Base-by-base conservation (phyloP, 2,888 invertebrate species). In the Fragum sueziense region DNA sequence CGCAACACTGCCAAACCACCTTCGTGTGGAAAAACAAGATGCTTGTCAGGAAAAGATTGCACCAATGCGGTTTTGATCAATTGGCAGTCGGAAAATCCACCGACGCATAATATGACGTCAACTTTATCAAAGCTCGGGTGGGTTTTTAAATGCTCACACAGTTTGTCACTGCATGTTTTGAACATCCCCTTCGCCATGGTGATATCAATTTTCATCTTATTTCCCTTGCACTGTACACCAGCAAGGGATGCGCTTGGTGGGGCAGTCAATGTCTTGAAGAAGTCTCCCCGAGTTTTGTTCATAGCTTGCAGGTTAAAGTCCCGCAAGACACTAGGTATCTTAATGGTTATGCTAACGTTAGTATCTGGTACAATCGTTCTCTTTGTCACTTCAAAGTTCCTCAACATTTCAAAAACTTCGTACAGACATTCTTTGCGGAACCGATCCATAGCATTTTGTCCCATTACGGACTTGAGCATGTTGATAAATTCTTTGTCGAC, bases 1-100 rank as follows among this genome's bases (percentile, higher is more conserved):
- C 85, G 85, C 20, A 87, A 70, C 7, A 87, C 85, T n/a, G 79
- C 83, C 27, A 86, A 65, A 11, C 85, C 85, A 11, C 85, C 84
- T 20, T 87, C 87, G 52, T 77, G 78, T 4, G 87, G 86, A 59
- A 85, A 82, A 27, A 85, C 84, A 2, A 87, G 57, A 14, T 80
- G 57, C 52, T 76, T 77, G 25, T 70, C 51, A 11, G 57, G 71
- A 70, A 87, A 86, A 22, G 54, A 52, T 29, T 74, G 69, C 11
- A 59, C 72, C 22, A 87, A 57, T 7, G 69, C 76, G 14, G 83
- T 72, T 61, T 86, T 85, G 22, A 87, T 41, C 20, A 84, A 37
- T 2, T 80, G 81, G 0, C 79, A 84, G 67, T 87, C 87, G 4
- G 87, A 81, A 47, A 87, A 86, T 11, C 87, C 87, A 11, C 87